phyloP scores from a whole-genome alignment of 2,113 vertebrate genomes.

The Ptilonorhynchus violaceus region DNA sequence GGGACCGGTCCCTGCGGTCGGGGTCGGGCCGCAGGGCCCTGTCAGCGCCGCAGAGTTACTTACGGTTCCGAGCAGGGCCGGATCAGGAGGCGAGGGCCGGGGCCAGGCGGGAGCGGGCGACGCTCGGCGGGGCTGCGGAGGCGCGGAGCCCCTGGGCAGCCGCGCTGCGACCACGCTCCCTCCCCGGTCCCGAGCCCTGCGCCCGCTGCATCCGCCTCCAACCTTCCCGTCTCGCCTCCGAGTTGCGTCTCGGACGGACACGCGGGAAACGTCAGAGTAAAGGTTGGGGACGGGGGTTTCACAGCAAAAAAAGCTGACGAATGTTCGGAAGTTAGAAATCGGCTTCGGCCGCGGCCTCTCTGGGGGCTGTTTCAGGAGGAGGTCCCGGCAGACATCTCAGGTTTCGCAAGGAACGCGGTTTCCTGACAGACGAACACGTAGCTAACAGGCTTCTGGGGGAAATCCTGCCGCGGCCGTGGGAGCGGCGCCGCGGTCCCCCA shows the following conservation, averaged over 20 bases:
- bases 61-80: background rate
- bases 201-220: background rate
- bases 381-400: background rate
- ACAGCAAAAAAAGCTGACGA: background rate
- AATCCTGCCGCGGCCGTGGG: background rate
- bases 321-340: background rate
- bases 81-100: background rate
- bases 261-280: background rate
- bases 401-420: background rate
- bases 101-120: background rate
- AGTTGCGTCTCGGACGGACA: background rate
- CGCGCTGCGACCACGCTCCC: background rate
- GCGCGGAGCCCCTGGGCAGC: background rate
- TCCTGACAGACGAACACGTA: background rate
- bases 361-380: background rate
- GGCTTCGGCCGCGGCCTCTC: background rate
- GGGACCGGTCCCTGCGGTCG: background rate
- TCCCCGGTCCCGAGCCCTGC: background rate
- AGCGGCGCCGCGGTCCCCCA: background rate
- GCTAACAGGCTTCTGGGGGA: background rate
- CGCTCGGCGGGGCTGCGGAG: background rate
- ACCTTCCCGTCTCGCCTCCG: background rate
- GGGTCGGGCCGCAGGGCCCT: background rate
- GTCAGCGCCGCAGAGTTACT: background rate
- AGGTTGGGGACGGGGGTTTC: accelerated